Evolutionary conservation across 1,140 invertebrate species (phyloP).

Genomic region (Aradophagus sp.): DNA sequence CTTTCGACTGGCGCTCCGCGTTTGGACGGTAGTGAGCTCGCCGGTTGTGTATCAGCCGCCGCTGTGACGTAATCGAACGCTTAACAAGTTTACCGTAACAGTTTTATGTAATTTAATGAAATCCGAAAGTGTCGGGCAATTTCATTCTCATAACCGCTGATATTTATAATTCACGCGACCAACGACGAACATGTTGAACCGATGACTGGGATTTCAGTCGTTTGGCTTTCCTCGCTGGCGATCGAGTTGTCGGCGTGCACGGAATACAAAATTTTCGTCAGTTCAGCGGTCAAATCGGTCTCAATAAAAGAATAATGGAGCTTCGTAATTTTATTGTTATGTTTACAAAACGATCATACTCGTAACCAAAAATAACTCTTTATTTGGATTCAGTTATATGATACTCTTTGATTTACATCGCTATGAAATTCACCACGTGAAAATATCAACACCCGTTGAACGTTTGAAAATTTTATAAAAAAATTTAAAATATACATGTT

Average conservation of each 20-base stretch:
- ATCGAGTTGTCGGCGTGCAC: slow-evolving; percentile 2
- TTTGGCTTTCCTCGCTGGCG: slow-evolving; percentile 5
- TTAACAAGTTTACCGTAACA: slow-evolving; percentile 49
- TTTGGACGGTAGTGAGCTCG: neutral
- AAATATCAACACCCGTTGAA: too few species aligned
- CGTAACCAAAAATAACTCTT: too few species aligned
- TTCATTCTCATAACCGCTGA: slow-evolving; percentile 35
- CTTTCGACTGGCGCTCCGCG: too few species aligned
- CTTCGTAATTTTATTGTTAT: too few species aligned
- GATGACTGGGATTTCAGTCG: slow-evolving; percentile 9
- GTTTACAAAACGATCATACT: too few species aligned
- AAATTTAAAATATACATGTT: too few species aligned
- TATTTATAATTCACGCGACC: slow-evolving; percentile 32
- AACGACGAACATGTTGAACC: slow-evolving; percentile 32
- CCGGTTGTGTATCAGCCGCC: neutral
- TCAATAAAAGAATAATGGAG: too few species aligned
- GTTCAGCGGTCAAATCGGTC: neutral
- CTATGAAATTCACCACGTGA: too few species aligned
- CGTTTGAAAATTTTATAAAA: too few species aligned
- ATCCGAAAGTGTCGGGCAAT: slow-evolving; percentile 48
- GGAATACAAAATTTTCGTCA: slow-evolving; percentile 9
- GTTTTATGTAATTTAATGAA: slow-evolving; percentile 51
- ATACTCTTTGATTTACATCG: too few species aligned
- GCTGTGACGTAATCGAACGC: slow-evolving; percentile 32
- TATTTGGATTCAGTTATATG: too few species aligned